phyloP scores from a whole-genome alignment of 2,888 invertebrate species.

The Luperina nickerlii region DNA sequence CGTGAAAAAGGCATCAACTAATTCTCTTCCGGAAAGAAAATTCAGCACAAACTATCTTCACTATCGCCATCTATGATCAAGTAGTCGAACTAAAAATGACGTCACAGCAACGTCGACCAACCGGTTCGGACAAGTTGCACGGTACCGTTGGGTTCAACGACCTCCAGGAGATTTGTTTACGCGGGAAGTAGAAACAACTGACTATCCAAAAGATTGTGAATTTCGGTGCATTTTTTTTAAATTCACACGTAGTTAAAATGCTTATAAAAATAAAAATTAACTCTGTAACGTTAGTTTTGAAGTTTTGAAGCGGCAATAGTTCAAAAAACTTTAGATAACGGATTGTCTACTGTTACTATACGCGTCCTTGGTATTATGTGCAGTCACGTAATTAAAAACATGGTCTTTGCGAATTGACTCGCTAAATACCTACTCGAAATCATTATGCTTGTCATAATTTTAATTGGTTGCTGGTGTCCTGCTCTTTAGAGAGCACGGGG shows the following conservation, averaged over 20 bases:
- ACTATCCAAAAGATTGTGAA: slow-evolving; percentile 71
- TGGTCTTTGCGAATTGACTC: slow-evolving; percentile 13
- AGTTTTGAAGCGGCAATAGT: slow-evolving; percentile 60
- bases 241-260: slow-evolving; percentile 71
- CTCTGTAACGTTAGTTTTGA: slow-evolving; percentile 67
- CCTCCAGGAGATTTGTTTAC: slow-evolving; percentile 85
- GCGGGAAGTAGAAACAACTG: slow-evolving; percentile 79
- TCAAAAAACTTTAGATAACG: slow-evolving; percentile 69
- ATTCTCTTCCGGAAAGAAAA: not conserved
- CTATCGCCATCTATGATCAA: slow-evolving; percentile 74
- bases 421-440: not conserved
- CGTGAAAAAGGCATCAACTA: not conserved
- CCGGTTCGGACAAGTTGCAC: slow-evolving; percentile 82
- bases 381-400: slow-evolving; percentile 21
- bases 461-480: not conserved
- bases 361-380: slow-evolving; percentile 42
- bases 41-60: not conserved
- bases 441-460: not conserved
- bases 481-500: no score
- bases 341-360: slow-evolving; percentile 30
- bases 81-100: slow-evolving; percentile 80
- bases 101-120: slow-evolving; percentile 79
- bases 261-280: slow-evolving; percentile 70
- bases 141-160: slow-evolving; percentile 89
- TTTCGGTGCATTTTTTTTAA: slow-evolving; percentile 73